Evolutionary conservation across 2,797 vertebrate species (phyloP).

Genomic region (Cetoscarus ocellatus): DNA sequence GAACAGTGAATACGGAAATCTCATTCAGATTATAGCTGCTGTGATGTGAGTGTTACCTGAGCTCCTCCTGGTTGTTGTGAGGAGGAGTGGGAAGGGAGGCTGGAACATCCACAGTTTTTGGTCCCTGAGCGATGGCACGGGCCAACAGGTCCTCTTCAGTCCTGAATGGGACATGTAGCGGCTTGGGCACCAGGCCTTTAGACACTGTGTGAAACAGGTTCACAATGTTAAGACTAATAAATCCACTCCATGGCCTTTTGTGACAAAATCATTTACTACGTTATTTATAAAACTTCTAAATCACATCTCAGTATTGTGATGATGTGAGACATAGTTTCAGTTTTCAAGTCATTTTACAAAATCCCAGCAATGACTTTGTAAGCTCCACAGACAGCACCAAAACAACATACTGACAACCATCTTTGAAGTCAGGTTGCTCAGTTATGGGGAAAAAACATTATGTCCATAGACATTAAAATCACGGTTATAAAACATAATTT

Average conservation of each 20-base stretch:
- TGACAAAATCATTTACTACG: not conserved
- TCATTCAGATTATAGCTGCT: too few species aligned
- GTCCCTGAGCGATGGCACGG: slow-evolving; percentile 94
- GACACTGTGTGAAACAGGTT: slow-evolving; percentile 83
- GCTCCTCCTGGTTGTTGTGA: slow-evolving; percentile 98
- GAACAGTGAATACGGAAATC: too few species aligned
- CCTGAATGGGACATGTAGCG: slow-evolving; percentile 93
- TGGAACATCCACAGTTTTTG: slow-evolving; percentile 98
- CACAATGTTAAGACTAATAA: not conserved
- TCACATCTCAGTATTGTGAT: not conserved
- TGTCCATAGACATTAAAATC: too few species aligned
- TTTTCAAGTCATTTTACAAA: too few species aligned
- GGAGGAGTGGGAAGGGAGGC: slow-evolving; percentile 98
- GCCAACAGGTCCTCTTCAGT: slow-evolving; percentile 94
- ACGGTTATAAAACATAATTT: too few species aligned
- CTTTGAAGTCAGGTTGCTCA: too few species aligned
- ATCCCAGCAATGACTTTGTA: too few species aligned
- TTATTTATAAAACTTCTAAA: not conserved
- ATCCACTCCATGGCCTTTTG: not conserved
- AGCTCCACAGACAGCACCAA: too few species aligned
- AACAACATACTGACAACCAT: too few species aligned
- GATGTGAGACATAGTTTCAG: not conserved
- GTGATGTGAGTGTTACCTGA: slow-evolving; percentile 84
- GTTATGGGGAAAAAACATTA: too few species aligned
- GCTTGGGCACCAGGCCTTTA: slow-evolving; percentile 93